Conservation (phyloP, 1,140 invertebrate genomes). For the Hormaphis cornu region DNA sequence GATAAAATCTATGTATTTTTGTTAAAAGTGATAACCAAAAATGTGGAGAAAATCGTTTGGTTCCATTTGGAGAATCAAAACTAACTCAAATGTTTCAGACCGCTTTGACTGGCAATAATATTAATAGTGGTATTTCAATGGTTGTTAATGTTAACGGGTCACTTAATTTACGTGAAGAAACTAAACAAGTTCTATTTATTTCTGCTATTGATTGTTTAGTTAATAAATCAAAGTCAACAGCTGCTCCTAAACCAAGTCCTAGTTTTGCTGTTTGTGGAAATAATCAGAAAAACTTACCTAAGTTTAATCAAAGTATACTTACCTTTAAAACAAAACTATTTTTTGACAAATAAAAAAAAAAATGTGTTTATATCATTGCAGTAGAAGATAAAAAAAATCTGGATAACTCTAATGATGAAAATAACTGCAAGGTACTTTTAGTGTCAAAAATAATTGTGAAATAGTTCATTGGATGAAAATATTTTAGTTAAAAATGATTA, state of each 20-base stretch:
- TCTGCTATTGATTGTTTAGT: slow-evolving; percentile 41
- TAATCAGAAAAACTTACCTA: slow-evolving; percentile 22
- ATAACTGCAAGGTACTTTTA: background rate
- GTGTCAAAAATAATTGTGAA: background rate
- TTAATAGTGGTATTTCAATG: slow-evolving; percentile 60
- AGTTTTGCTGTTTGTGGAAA: slow-evolving; percentile 34
- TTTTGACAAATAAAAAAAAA: no score
- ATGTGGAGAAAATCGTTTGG: slow-evolving; percentile 42
- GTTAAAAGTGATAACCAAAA: slow-evolving; percentile 42
- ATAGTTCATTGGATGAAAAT: no score
- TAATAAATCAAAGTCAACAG: background rate
- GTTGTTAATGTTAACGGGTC: slow-evolving; percentile 72
- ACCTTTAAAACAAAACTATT: no score
- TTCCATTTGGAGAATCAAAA: slow-evolving; percentile 73
- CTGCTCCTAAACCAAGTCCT: slow-evolving; percentile 38
- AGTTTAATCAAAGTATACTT: slow-evolving; percentile 38
- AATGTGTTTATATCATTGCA: background rate
- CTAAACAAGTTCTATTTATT: slow-evolving; percentile 50
- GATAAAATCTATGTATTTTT: slow-evolving; percentile 33
- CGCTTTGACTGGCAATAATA: slow-evolving; percentile 49
- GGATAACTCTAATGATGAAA: background rate
- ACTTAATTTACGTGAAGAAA: slow-evolving; percentile 64
- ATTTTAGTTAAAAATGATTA: no score
- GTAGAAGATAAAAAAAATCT: background rate
- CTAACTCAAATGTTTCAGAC: slow-evolving; percentile 62